Base-by-base conservation (phyloP, 2,888 invertebrate species). In the Meiosimyza platycephala region DNA sequence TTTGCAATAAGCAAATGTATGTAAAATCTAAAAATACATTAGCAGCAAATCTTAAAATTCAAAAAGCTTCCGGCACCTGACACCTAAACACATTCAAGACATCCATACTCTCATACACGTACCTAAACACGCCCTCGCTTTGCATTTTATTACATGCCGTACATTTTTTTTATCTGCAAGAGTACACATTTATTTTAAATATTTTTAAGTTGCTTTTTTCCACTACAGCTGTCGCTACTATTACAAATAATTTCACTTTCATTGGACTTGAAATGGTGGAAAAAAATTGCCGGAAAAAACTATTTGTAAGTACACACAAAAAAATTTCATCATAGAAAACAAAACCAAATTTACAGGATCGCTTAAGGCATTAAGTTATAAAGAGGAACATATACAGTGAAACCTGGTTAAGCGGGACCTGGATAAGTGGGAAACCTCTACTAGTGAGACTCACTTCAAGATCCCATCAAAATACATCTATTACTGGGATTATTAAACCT, bases 241-340 rank as follows among this genome's bases (percentile, higher is more conserved):
- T 7, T 16, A 6, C 22, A 22, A 67, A 75, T 71, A 82, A 78
- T 82, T 82, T 82, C 81, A 82, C 81, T 82, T 82, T 82, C 81
- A 76, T 82, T 82, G 80, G 81, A 82, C 81, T 83, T 83, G 82
- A 82, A 81, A 79, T 72, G 64, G 4, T 67, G 72, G 50, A 71
- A 52, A 65, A 52, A 51, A 64, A 11, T 22, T 64, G 40, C 2
- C 15, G 50, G 40, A n/a, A n/a, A 16, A 55, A 55, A 51, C 28
- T 28, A 28, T 4, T 28, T 28, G 28, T 3, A 28, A 2, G 28
- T 28, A 28, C 28, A 28, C 28, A 4, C 3, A 22, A 74, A 77
- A 77, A 80, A 82, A 77, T 76, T 22, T 22, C 1, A 22, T 2
- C 3, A 22, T 3, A 22, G 3, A 22, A 22, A 22, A 22, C 1